phyloP scores from a whole-genome alignment of 2,113 vertebrate genomes.

The Aphyosemion australe region DNA sequence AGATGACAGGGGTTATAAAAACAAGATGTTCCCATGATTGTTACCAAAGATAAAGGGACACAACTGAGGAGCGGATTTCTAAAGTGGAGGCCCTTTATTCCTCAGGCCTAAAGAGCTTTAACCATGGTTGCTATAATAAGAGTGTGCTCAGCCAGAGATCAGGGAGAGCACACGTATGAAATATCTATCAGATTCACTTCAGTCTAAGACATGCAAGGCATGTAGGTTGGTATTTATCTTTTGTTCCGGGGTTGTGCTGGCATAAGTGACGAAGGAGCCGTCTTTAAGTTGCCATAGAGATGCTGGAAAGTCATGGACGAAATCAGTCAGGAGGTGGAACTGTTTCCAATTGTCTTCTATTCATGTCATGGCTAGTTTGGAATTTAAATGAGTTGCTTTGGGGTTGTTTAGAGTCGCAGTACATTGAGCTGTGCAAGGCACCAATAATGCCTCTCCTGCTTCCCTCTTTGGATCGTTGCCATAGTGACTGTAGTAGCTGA shows the following conservation, averaged over 20 bases:
- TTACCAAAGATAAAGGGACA: conserved; percentile 43
- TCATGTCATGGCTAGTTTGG: conserved; percentile 71
- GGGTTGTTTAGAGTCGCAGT: conserved; percentile 73
- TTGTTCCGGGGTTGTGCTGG: conserved; percentile 13
- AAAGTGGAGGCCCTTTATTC: conserved; percentile 42
- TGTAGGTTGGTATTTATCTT: conserved; percentile 42
- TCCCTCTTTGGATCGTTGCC: conserved; percentile 56
- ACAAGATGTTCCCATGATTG: conserved; percentile 58
- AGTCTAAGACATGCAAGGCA: conserved; percentile 30
- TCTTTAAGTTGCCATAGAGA: conserved; percentile 51
- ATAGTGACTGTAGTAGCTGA: conserved; percentile 62
- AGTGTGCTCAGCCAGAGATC: conserved; percentile 43
- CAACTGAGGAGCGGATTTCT: conserved; percentile 36
- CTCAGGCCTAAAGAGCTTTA: conserved; percentile 49
- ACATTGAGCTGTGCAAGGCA: conserved; percentile 59
- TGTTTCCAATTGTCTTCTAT: conserved; percentile 66
- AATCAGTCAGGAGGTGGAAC: conserved; percentile 60
- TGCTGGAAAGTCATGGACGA: conserved; percentile 41
- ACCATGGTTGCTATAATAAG: conserved; percentile 45
- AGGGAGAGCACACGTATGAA: conserved; percentile 38
- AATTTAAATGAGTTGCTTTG: conserved; percentile 80
- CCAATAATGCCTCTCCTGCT: conserved; percentile 45
- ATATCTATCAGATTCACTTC: conserved; percentile 40
- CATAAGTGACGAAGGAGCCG: conserved; percentile 43
- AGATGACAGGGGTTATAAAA: conserved; percentile 38